A percentile compares a stretch with the other conserved stretches of the same genome.
These are phyloP conservation scores for Gracilinanus agilis DNA, from an alignment of 2,113 vertebrate genomes.

Conservation along the genomic window DNA sequence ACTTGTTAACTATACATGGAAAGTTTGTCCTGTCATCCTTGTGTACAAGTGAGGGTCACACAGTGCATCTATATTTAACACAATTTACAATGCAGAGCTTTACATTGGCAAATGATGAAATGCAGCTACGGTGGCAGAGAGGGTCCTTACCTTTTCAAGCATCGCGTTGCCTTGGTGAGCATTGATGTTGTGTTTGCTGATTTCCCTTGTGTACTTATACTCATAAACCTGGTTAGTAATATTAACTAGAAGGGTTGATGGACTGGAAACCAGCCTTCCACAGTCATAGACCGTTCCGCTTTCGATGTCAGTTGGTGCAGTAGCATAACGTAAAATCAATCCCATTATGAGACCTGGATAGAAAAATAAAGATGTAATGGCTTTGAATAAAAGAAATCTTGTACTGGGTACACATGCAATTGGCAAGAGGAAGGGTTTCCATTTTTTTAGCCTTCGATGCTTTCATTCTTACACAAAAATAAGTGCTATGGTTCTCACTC, in stretches of 20 bases:
- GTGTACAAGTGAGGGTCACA: background rate
- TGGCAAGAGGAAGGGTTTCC: background rate
- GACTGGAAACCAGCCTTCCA: constrained; percentile 80
- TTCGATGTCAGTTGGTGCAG: constrained; percentile 79
- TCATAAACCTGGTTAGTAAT: constrained; percentile 85
- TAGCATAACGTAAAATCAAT: constrained; percentile 84
- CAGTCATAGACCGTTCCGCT: constrained; percentile 84
- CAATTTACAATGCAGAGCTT: background rate
- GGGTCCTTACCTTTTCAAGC: constrained; percentile 85
- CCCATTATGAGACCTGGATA: constrained; percentile 89
- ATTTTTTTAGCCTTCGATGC: background rate
- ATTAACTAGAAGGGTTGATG: constrained; percentile 83
- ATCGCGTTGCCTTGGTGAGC: constrained; percentile 82
- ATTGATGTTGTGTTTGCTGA: constrained; percentile 83
- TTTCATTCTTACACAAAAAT: background rate
- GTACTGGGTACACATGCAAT: background rate
- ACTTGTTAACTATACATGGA: background rate
- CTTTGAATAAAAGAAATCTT: background rate
- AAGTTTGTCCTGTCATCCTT: background rate
- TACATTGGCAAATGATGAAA: background rate
- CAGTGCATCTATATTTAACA: background rate
- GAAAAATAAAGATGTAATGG: constrained; percentile 38
- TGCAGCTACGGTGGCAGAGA: background rate
- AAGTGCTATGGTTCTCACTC: background rate
- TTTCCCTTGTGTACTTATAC: constrained; percentile 86